These are phyloP conservation scores for Melinaea marsaeus DNA, from an alignment of 2,888 invertebrate species.

Conservation along the genomic window DNA sequence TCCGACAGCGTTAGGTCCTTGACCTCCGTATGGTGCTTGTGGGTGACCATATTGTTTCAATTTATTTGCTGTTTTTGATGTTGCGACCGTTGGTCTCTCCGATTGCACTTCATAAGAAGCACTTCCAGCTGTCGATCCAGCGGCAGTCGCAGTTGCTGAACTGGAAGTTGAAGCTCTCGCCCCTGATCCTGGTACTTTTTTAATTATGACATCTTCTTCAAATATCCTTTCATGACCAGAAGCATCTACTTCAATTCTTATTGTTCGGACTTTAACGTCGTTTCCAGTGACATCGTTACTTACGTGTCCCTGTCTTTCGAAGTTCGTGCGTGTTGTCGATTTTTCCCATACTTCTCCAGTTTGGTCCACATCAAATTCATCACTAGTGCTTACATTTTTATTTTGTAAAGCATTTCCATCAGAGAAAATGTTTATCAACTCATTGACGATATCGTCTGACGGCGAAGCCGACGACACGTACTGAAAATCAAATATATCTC, in stretches of 20 bases:
- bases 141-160: constrained; percentile 6
- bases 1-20: neutral
- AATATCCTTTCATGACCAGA: constrained; percentile 45
- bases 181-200: constrained; percentile 23
- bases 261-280: constrained; percentile 40
- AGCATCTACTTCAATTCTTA: constrained; percentile 44
- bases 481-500: constrained; percentile 35
- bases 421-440: constrained; percentile 27
- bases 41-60: constrained; percentile 9
- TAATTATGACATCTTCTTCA: constrained; percentile 54
- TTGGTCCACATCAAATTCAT: constrained; percentile 35
- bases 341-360: constrained; percentile 42
- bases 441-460: constrained; percentile 39
- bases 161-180: neutral
- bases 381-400: constrained; percentile 38
- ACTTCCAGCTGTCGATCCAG: neutral
- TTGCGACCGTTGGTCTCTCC: neutral
- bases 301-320: constrained; percentile 32
- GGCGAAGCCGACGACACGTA: constrained; percentile 47
- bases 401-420: constrained; percentile 31
- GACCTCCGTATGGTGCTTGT: constrained; percentile 2
- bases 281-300: constrained; percentile 32
- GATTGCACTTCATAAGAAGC: neutral
- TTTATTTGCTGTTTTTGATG: neutral
- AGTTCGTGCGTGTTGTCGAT: constrained; percentile 37